Percentiles rank a stretch among this genome's conserved stretches.
Evolutionary conservation across 2,797 vertebrate genomes (phyloP).

Genomic region (Cirrhinus molitorella): DNA sequence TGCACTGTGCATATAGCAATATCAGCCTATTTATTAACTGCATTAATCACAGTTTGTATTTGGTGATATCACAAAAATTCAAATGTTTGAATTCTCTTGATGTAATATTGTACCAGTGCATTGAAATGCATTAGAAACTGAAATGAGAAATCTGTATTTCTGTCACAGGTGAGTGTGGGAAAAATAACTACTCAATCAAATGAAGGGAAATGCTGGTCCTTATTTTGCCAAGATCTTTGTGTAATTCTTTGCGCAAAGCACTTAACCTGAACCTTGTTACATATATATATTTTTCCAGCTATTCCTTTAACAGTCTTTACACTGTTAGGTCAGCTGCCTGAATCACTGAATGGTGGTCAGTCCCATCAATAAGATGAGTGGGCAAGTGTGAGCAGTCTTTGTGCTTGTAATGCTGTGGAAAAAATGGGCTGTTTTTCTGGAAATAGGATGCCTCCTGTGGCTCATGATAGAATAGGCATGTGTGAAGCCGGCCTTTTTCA

Average conservation of each 20-base stretch:
- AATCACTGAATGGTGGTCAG: not conserved
- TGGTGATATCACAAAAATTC: not conserved
- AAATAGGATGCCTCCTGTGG: conserved; percentile 71
- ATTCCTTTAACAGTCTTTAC: conserved; percentile 2
- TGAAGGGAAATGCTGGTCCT: not conserved
- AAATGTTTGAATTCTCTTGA: not conserved
- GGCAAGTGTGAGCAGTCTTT: not conserved
- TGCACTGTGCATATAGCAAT: not conserved
- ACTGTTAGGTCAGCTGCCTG: not conserved
- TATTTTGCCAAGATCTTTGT: not conserved
- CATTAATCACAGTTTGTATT: not conserved
- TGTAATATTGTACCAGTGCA: not conserved
- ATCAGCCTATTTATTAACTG: not conserved
- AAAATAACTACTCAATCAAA: not conserved
- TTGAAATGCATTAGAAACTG: not conserved
- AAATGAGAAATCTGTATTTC: not conserved
- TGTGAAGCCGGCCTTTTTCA: conserved; percentile 27
- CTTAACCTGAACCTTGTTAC: no score
- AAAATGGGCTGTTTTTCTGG: conserved; percentile 43
- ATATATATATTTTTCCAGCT: not conserved
- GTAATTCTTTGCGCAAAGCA: no score
- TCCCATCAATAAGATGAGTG: not conserved
- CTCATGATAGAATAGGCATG: conserved; percentile 55
- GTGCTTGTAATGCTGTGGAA: conserved; percentile 9
- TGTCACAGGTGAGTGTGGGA: not conserved